phyloP scores from a whole-genome alignment of 2,113 vertebrate genomes.

The Grallaria varia region DNA sequence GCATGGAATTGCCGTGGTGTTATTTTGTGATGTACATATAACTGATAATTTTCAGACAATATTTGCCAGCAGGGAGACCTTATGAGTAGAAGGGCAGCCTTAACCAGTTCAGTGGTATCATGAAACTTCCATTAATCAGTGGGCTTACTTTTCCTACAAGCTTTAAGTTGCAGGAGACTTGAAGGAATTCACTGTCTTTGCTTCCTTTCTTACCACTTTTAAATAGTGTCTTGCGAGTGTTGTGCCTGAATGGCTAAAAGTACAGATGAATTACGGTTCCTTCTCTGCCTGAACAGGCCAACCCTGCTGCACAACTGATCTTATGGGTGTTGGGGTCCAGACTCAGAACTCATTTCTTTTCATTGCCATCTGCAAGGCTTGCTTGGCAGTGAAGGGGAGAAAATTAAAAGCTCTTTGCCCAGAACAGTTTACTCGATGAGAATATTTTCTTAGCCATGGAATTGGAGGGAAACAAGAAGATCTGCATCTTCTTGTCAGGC shows the following conservation, averaged over 20 bases:
- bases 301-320: background rate
- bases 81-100: background rate
- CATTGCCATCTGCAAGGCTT: background rate
- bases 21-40: background rate
- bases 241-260: background rate
- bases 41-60: background rate
- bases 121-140: background rate
- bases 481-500: background rate
- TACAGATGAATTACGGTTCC: background rate
- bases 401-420: background rate
- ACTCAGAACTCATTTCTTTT: background rate
- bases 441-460: background rate
- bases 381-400: background rate
- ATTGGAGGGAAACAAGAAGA: background rate
- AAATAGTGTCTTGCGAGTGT: accelerated
- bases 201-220: background rate
- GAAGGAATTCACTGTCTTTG: background rate
- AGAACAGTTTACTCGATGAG: background rate
- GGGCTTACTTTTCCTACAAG: background rate
- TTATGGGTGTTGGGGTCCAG: background rate
- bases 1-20: too few relatives aligned
- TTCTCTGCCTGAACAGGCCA: background rate
- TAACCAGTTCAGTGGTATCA: background rate
- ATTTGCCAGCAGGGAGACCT: background rate
- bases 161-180: background rate